These are phyloP conservation scores for Perdita meconis DNA, from an alignment of 2,888 invertebrate genomes.

Conservation along the genomic window DNA sequence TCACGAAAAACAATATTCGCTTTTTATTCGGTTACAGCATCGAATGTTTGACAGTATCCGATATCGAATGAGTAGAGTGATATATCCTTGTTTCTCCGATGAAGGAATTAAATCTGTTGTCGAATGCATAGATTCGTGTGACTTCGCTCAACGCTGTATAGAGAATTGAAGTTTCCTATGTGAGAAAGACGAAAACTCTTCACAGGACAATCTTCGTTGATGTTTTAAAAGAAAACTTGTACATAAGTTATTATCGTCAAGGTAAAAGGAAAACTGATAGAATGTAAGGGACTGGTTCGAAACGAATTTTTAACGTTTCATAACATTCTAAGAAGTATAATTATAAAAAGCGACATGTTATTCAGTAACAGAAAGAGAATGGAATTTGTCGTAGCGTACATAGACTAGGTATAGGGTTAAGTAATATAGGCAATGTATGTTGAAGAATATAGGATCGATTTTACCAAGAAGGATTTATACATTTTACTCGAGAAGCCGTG, in stretches of 20 bases:
- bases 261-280: neutral
- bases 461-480: conserved; percentile 45
- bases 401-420: conserved; percentile 53
- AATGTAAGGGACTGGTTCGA: neutral
- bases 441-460: conserved; percentile 46
- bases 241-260: conserved; percentile 35
- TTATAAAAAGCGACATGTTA: conserved; percentile 35
- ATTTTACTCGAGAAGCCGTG: conserved; percentile 24
- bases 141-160: neutral
- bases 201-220: neutral
- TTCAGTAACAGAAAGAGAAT: conserved; percentile 39
- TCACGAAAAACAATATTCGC: neutral
- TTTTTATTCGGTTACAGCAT: neutral
- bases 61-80: neutral
- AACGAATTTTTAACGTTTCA: conserved; percentile 37
- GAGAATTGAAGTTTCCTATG: neutral
- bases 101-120: neutral
- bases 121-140: conserved; percentile 12
- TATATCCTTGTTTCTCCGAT: neutral
- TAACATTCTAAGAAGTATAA: conserved; percentile 8
- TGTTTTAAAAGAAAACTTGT: conserved; percentile 23
- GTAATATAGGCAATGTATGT: conserved; percentile 43
- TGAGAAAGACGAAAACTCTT: neutral
- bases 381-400: conserved; percentile 47
- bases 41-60: neutral